These are phyloP conservation scores for Melanotaenia boesemani DNA, from an alignment of 2,797 vertebrate genomes.

Conservation along the genomic window DNA sequence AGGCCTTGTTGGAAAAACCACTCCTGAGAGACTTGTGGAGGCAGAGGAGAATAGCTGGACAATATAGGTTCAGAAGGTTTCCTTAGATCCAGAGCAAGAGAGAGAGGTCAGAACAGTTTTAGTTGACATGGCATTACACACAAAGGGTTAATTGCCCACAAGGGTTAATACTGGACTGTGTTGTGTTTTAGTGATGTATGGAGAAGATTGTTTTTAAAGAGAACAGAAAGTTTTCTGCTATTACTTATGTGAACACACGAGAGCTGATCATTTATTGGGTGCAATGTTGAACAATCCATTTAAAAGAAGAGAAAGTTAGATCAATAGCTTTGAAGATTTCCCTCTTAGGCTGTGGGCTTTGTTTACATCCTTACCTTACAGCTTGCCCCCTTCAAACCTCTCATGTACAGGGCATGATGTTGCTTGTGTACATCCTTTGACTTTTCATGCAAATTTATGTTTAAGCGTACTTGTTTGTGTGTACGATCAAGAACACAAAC, in stretches of 20 bases:
- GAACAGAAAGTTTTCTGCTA: conserved; percentile 23
- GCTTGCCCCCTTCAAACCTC: conserved; percentile 65
- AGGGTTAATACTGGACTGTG: conserved; percentile 40
- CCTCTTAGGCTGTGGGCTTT: conserved; percentile 51
- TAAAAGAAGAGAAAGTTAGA: conserved; percentile 51
- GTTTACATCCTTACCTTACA: conserved; percentile 68
- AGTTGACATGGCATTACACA: conserved; percentile 50
- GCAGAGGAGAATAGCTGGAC: conserved; percentile 61
- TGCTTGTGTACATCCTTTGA: conserved; percentile 75
- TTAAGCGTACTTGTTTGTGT: conserved; percentile 80
- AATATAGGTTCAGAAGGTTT: conserved; percentile 71
- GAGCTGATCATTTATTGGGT: conserved; percentile 38
- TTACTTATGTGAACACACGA: conserved; percentile 19
- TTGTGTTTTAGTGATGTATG: conserved; percentile 10
- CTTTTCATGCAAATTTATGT: conserved; percentile 82
- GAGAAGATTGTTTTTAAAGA: conserved; percentile 39
- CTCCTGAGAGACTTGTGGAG: conserved; percentile 74
- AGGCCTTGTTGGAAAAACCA: conserved; percentile 70
- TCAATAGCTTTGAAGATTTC: conserved; percentile 65
- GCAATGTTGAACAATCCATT: conserved; percentile 27
- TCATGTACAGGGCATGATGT: conserved; percentile 65
- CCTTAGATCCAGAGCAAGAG: conserved; percentile 60
- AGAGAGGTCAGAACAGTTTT: conserved; percentile 68
- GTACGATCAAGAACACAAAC: conserved; percentile 69
- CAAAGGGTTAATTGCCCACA: conserved; percentile 34